These are phyloP conservation scores for Calcarius lapponicus DNA, from an alignment of 2,797 vertebrate species.

Conservation along the genomic window DNA sequence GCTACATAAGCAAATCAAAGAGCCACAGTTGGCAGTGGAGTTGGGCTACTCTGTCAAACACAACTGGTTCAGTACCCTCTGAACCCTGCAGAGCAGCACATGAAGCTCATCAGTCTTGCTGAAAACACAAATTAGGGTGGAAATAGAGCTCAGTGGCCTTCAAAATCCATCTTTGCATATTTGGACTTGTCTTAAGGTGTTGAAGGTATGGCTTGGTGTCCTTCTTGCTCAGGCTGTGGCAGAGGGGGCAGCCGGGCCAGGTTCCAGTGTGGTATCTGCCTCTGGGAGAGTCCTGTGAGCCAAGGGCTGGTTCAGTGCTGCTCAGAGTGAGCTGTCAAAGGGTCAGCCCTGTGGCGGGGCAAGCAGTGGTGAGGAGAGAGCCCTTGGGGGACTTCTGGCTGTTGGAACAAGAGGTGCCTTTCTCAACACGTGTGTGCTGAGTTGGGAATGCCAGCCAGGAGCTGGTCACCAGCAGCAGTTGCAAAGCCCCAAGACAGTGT, in stretches of 20 bases:
- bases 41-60: neutral
- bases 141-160: neutral
- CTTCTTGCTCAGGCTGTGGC: neutral
- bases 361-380: neutral
- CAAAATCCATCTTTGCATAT: neutral
- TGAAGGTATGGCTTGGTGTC: neutral
- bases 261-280: neutral
- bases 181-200: neutral
- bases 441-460: neutral
- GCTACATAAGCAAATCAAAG: neutral
- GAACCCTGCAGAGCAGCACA: neutral
- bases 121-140: neutral
- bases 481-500: neutral
- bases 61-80: neutral
- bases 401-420: neutral
- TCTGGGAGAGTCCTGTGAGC: neutral
- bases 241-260: neutral
- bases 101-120: neutral
- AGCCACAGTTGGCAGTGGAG: neutral
- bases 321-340: neutral
- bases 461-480: neutral
- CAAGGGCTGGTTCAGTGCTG: neutral
- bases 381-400: neutral
- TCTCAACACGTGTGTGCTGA: accelerated
- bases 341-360: neutral